Evolutionary conservation across 1,140 invertebrate genomes (phyloP), one percentile per base, ranked within the genome.

Genomic region (Apis dorsata): DNA sequence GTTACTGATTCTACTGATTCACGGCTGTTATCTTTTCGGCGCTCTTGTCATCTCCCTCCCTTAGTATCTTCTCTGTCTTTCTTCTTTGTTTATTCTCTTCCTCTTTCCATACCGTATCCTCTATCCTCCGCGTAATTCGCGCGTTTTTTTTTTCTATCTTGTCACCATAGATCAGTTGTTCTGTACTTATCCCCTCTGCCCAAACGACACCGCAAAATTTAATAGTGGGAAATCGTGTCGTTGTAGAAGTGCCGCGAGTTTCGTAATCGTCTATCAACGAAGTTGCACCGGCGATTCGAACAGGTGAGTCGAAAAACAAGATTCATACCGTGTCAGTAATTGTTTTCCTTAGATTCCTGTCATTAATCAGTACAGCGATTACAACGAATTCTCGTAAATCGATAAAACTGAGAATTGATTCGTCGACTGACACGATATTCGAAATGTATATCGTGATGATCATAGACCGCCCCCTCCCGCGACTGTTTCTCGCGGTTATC

Each of bases 401-500:
- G 63, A 57, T 51, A 66, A 34, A 49, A 21, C 10, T 28, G 59
- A 17, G 28, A 24, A 57, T 60, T 0, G 17, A 74, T 13, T 53
- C 15, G 21, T 69, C 81, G 85, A 80, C 65, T 76, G 66, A 74
- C 53, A 74, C 71, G 69, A 84, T 77, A 51, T 76, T 66, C 74
- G 74, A 73, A 49, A 68, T 68, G 62, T 72, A 72, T 83, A 86
- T 83, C 79, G 84, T 51, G 79, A 60, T 84, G 81, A 83, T 85
- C 84, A 65, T 71, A 66, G 84, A 77, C 13, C 34, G 63, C 63
- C 86, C 80, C 77, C 76, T 85, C 70, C 87, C 77, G 79, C 81
- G 69, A 51, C 78, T 70, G 51, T 76, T 86, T 81, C 85, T 85
- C 87, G 72, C 62, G 63, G 85, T 89, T 88, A 89, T 89, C 88